Evolutionary conservation across 2,113 vertebrate genomes (phyloP).

Genomic region (Pimephales promelas): DNA sequence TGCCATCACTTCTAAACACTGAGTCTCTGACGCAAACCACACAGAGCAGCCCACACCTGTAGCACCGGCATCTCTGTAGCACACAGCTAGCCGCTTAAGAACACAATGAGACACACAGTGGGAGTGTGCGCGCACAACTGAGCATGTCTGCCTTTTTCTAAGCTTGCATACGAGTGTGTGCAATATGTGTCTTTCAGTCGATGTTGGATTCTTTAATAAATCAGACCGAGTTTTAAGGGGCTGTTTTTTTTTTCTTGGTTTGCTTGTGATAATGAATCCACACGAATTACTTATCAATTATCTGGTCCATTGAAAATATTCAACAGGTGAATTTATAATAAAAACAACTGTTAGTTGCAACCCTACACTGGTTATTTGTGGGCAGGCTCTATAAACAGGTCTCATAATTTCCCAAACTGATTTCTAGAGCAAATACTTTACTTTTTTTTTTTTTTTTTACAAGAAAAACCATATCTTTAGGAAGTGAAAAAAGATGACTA

Average conservation of each 20-base stretch:
- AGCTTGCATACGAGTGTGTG: slow-evolving; percentile 16
- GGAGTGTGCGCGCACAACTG: neutral
- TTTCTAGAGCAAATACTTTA: too few species aligned
- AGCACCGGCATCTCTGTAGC: slow-evolving; percentile 45
- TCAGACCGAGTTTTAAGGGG: slow-evolving; percentile 21
- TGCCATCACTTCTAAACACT: slow-evolving; percentile 70
- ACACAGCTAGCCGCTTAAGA: slow-evolving; percentile 3
- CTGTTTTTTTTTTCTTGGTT: neutral
- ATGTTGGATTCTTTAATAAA: slow-evolving; percentile 35
- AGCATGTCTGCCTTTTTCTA: neutral
- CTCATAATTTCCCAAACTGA: too few species aligned
- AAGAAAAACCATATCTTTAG: neutral
- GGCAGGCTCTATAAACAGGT: too few species aligned
- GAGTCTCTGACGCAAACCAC: slow-evolving; percentile 63
- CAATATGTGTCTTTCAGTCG: slow-evolving; percentile 27
- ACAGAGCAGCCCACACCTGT: slow-evolving; percentile 64
- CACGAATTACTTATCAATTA: neutral
- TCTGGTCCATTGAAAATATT: neutral
- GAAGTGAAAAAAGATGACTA: slow-evolving; percentile 13
- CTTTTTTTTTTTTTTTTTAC: neutral
- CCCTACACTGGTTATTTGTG: too few species aligned
- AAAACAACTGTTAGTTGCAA: neutral
- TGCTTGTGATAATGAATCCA: neutral
- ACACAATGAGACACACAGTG: neutral
- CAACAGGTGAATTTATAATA: neutral